Percentiles rank a stretch among this genome's conserved stretches.
Conservation (phyloP, 2,797 vertebrate genomes). For the Erethizon dorsatum region DNA sequence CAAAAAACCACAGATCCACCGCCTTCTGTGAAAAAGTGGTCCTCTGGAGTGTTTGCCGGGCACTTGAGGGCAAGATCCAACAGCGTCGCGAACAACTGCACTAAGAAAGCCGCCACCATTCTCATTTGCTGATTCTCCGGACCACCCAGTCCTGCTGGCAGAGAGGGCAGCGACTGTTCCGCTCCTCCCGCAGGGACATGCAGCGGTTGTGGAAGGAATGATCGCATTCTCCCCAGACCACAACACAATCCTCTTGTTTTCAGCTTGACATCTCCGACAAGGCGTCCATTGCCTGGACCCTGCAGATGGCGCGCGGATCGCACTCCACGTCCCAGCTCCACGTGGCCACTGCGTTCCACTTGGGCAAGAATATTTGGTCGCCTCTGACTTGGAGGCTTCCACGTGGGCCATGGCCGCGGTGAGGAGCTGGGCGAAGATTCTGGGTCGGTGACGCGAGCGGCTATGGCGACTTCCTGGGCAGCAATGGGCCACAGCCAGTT, state of each 20-base stretch:
- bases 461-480: no score
- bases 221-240: conserved; percentile 99
- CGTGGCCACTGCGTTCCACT: conserved; percentile 99
- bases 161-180: conserved; percentile 98
- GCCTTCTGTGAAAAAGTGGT: background rate
- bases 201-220: conserved; percentile 99
- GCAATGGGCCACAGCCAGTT: no score
- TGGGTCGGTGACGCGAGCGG: no score
- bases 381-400: conserved; percentile 89
- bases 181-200: conserved; percentile 99
- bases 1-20: conserved; percentile 25
- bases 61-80: conserved; percentile 8
- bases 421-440: no score
- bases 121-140: conserved; percentile 97
- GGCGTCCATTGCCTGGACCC: conserved; percentile 93
- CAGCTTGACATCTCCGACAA: background rate
- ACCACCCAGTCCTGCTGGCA: conserved; percentile 99
- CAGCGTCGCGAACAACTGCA: conserved; percentile 45
- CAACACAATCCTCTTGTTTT: conserved; percentile 72
- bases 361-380: conserved; percentile 98
- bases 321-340: conserved; percentile 99
- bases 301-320: conserved; percentile 97
- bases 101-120: background rate
- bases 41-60: background rate
- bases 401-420: no score